Evolutionary conservation across 2,113 vertebrate genomes (phyloP), one percentile per base, ranked within the genome.

Genomic region (Prunella fulvescens): DNA sequence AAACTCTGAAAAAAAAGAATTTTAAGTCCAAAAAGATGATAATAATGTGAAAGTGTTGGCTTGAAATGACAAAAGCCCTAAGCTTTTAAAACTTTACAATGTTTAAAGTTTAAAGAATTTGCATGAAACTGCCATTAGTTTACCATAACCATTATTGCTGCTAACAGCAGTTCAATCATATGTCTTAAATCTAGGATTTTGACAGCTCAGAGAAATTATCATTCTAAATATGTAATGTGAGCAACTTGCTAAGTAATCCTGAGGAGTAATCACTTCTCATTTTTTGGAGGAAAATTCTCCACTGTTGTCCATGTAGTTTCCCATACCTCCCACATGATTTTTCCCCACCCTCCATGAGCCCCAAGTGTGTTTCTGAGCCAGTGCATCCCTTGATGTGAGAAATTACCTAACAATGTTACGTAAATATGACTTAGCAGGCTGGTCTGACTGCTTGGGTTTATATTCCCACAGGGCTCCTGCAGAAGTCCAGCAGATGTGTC

Each of bases 401-500:
- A 91, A 88, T 91, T 95, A 65, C 73, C 58, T 89, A 64, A 89
- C 88, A 81, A 89, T 44, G 33, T 92, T 95, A 90, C 86, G 86
- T 90, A 95, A 95, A 94, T 45, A 83, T 42, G 58, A 37, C 29
- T 95, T 90, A 95, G 54, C 81, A 90, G 50, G 42, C 79, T 87
- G 54, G 18, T 88, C 70, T 82, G 78, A 65, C 85, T 94, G 81
- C 58, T 33, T 90, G 20, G 57, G 39, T 78, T 91, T 95, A 45
- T 50, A 80, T 90, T 95, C 93, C 92, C 79, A 0, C 47, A 58
- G 85, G 94, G 35, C n/a, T 90, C 17, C 51, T 80, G 62, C 81
- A 77, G 84, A 95, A 95, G 95, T 95, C 93, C 94, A 95, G 85
- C 94, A 96, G 93, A 95, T 94, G 96, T 61, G 81, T 91, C 95